phyloP scores from a whole-genome alignment of 2,888 invertebrate genomes.

The Epirrita christyi region DNA sequence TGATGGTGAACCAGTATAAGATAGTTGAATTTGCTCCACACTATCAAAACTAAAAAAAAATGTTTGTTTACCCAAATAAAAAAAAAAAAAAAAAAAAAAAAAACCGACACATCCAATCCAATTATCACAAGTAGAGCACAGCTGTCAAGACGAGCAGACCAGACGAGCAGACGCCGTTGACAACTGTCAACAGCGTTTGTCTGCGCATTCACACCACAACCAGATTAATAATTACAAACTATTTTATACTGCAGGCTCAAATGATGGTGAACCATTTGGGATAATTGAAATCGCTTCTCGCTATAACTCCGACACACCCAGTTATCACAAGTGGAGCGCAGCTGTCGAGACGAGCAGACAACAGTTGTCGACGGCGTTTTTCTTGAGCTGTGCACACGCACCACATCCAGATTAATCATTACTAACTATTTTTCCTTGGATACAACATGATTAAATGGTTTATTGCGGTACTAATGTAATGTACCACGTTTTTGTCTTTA shows the following conservation, averaged over 20 bases:
- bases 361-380: constrained; percentile 79
- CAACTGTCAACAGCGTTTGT: constrained; percentile 79
- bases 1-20: too few species aligned
- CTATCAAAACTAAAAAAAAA: too few species aligned
- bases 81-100: too few species aligned
- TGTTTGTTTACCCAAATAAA: too few species aligned
- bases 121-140: constrained; percentile 71
- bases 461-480: constrained; percentile 26
- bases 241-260: constrained; percentile 48
- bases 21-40: constrained; percentile 26
- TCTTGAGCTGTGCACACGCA: constrained; percentile 63
- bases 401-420: constrained; percentile 64
- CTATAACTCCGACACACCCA: constrained; percentile 40
- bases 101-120: constrained; percentile 37
- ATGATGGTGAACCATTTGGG: too few species aligned
- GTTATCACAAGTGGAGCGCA: constrained; percentile 70
- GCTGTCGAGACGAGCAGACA: constrained; percentile 81
- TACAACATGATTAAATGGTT: constrained; percentile 42
- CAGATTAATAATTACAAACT: constrained; percentile 66
- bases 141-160: constrained; percentile 80
- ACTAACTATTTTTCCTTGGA: constrained; percentile 63
- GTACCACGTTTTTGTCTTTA: constrained; percentile 30
- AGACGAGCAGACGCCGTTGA: too few species aligned
- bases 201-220: constrained; percentile 59
- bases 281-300: constrained; percentile 28